phyloP scores from a whole-genome alignment of 2,113 vertebrate genomes.

The Hypocryptadius cinnamomeus region DNA sequence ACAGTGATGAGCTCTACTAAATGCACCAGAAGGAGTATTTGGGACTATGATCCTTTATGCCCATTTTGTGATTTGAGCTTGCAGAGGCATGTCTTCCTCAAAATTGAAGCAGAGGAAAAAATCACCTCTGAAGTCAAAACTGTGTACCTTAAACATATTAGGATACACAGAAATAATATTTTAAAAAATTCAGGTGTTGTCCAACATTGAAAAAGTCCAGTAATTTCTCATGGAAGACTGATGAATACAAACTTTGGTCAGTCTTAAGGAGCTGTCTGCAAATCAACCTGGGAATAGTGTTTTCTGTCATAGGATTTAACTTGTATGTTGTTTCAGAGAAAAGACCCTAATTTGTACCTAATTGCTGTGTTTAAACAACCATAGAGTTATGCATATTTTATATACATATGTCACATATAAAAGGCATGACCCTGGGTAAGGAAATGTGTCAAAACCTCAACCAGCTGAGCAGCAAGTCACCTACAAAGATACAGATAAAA shows the following conservation, averaged over 20 bases:
- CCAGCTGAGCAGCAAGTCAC: not conserved
- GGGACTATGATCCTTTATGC: not conserved
- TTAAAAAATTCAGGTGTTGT: not conserved
- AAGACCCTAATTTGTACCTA: not conserved
- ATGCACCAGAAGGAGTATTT: fast-evolving
- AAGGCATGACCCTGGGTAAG: not conserved
- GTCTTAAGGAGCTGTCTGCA: not conserved
- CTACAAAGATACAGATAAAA: not conserved
- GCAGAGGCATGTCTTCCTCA: not conserved
- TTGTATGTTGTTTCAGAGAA: not conserved
- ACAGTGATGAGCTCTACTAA: not conserved
- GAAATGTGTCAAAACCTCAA: not conserved
- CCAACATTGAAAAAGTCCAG: not conserved
- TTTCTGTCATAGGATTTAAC: not conserved
- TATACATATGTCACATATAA: not conserved
- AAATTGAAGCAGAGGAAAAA: not conserved
- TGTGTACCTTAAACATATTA: not conserved
- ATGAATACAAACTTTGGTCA: not conserved
- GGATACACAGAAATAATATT: not conserved
- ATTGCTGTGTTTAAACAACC: not conserved
- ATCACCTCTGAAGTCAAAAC: not conserved
- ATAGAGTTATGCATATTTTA: not conserved
- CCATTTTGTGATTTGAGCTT: not conserved
- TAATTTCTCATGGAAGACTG: not conserved
- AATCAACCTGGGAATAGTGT: not conserved